Evolutionary conservation across 1,140 invertebrate genomes (phyloP), one percentile per base, ranked within the genome.

Genomic region (Polypedilum pembai): DNA sequence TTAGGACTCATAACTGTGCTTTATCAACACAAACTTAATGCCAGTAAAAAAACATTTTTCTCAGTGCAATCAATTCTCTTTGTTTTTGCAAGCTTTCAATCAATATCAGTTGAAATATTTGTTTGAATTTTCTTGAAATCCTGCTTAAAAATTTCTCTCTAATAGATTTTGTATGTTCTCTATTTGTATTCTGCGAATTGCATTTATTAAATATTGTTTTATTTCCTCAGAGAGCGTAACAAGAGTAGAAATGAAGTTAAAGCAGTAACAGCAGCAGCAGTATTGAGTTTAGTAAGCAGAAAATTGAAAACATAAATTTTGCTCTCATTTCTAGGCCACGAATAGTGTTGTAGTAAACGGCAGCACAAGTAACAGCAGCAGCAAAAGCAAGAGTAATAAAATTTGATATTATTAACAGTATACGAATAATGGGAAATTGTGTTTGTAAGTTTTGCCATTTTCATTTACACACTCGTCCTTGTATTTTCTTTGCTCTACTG

Each of bases 271-370:
- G 45, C 12, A 56, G n/a, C 12, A 56, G n/a, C 15, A n/a, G 45
- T n/a, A 56, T n/a, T 56, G 12, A 56, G n/a, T n/a, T 8, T n/a
- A n/a, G 45, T n/a, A 56, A 33, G 24, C 45, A 56, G 45, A 56
- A 56, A 56, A 56, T 56, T 56, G 45, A 56, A 56, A 56, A 56
- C 45, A 56, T 56, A 56, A 56, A 56, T 56, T 56, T 56, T 56
- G 3, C 45, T 56, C 45, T 56, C 45, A 56, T 56, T 56, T 56
- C 45, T 56, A 56, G 45, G 45, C 45, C 45, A 56, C 45, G 45
- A 56, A 12, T 56, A 12, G 45, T 56, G n/a, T n/a, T 4, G n/a
- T n/a, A n/a, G 12, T n/a, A 56, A 56, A 56, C 12, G 45, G 45
- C 45, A 56, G 45, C n/a, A 45, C 8, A 8, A 45, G 15, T 10